Conservation (phyloP, 2,888 invertebrate genomes). For the Trichopria drosophilae region DNA sequence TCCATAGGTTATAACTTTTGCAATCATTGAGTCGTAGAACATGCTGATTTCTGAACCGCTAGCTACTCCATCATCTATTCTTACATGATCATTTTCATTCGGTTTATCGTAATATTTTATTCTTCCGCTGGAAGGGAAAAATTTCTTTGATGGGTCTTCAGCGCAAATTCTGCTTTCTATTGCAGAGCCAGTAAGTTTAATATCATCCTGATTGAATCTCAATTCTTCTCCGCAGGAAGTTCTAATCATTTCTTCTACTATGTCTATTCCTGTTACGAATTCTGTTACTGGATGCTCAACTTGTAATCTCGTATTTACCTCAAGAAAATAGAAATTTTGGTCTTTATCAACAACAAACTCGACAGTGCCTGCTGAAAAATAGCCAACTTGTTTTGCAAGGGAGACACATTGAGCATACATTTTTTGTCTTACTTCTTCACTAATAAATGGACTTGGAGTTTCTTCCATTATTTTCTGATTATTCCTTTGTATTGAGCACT, state of each 20-base stretch:
- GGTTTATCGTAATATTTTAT: conserved; percentile 13
- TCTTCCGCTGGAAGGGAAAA: conserved; percentile 21
- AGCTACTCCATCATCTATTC: conserved; percentile 8
- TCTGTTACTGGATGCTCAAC: conserved; percentile 29
- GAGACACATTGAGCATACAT: conserved; percentile 4
- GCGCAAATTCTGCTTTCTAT: conserved; percentile 22
- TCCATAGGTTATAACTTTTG: conserved; percentile 16
- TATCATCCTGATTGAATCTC: conserved; percentile 15
- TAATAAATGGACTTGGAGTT: conserved; percentile 18
- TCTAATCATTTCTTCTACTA: conserved; percentile 18
- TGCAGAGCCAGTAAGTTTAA: conserved; percentile 18
- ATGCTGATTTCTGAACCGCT: conserved; percentile 7
- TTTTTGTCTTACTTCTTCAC: conserved; percentile 10
- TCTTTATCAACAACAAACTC: conserved; percentile 19
- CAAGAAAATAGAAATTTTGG: conserved; percentile 23
- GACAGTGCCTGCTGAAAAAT: conserved; percentile 23
- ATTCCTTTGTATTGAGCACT: conserved; percentile 24
- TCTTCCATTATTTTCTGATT: conserved; percentile 25
- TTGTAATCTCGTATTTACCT: conserved; percentile 26
- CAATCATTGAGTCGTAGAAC: conserved; percentile 22
- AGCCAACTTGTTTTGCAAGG: conserved; percentile 15
- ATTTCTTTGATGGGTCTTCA: conserved; percentile 21
- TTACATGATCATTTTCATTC: conserved; percentile 6
- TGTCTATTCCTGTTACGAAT: conserved; percentile 20
- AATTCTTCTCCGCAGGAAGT: conserved; percentile 13